Percentiles rank a stretch among this genome's conserved stretches.
These are phyloP conservation scores for Sebastes oblongus DNA, from an alignment of 2,797 vertebrate genomes.

Conservation along the genomic window DNA sequence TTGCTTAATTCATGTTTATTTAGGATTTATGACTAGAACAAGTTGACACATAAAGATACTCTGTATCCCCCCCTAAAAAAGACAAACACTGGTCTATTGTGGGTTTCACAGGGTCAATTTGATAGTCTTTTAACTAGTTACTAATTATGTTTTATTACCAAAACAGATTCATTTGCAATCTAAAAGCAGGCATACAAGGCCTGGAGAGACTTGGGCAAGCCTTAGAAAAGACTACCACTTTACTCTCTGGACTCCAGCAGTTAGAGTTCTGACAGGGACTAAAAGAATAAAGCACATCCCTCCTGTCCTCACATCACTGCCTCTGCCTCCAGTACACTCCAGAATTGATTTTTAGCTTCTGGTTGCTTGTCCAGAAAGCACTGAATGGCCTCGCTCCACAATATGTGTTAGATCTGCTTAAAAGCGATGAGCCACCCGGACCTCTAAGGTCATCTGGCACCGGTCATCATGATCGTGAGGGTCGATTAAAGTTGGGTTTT, in stretches of 20 bases:
- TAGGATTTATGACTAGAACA: too few relatives aligned
- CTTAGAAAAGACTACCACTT: not conserved
- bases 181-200: not conserved
- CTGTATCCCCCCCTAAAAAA: too few relatives aligned
- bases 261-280: conserved; percentile 24
- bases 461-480: not conserved
- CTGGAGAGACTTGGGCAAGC: not conserved
- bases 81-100: too few relatives aligned
- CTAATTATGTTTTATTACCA: not conserved
- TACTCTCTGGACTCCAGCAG: not conserved
- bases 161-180: not conserved
- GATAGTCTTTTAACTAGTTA: not conserved
- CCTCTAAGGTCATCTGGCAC: not conserved
- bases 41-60: too few relatives aligned
- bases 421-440: conserved; percentile 5
- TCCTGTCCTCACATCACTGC: conserved; percentile 4
- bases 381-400: conserved; percentile 12
- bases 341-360: conserved; percentile 32
- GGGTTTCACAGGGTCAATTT: not conserved
- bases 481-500: conserved; percentile 1
- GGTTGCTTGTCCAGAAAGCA: conserved; percentile 23
- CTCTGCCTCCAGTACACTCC: conserved; percentile 3
- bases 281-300: conserved; percentile 12
- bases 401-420: conserved; percentile 9
- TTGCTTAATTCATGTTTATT: too few relatives aligned